A percentile compares a stretch with the other conserved stretches of the same genome.
Evolutionary conservation across 1,140 invertebrate genomes (phyloP).

Genomic region (Probaryconus sp.): DNA sequence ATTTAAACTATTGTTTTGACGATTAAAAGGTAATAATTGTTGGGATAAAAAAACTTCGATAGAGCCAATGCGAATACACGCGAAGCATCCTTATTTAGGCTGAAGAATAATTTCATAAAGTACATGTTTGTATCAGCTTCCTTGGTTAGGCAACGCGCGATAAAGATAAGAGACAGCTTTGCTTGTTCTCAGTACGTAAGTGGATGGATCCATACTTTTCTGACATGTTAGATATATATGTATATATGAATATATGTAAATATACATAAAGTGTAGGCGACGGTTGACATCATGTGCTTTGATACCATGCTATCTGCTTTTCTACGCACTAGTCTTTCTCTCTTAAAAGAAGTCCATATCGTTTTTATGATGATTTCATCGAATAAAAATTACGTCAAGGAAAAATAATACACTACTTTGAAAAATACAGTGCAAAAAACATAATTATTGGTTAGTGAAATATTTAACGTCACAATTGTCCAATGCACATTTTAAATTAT

Average conservation of each 20-base stretch:
- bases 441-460: too few relatives aligned
- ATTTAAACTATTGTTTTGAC: too few relatives aligned
- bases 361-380: constrained; percentile 17
- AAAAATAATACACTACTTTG: constrained; percentile 6
- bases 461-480: too few relatives aligned
- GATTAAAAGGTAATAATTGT: too few relatives aligned
- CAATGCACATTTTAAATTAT: too few relatives aligned
- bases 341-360: constrained; percentile 31
- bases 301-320: constrained; percentile 71
- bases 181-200: constrained; percentile 47
- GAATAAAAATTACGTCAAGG: constrained; percentile 11
- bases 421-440: too few relatives aligned
- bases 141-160: constrained; percentile 60
- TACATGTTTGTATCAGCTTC: constrained; percentile 66
- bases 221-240: constrained; percentile 18
- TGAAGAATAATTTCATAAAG: constrained; percentile 25
- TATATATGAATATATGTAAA: constrained; percentile 36
- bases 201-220: constrained; percentile 50
- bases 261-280: constrained; percentile 68
- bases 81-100: constrained; percentile 15
- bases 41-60: constrained; percentile 8
- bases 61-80: constrained; percentile 8
- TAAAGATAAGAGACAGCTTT: constrained; percentile 61
- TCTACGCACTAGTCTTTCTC: constrained; percentile 62
- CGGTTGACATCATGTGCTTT: constrained; percentile 67